Base-by-base conservation (phyloP, 2,797 vertebrate genomes). In the Garrulus glandarius region DNA sequence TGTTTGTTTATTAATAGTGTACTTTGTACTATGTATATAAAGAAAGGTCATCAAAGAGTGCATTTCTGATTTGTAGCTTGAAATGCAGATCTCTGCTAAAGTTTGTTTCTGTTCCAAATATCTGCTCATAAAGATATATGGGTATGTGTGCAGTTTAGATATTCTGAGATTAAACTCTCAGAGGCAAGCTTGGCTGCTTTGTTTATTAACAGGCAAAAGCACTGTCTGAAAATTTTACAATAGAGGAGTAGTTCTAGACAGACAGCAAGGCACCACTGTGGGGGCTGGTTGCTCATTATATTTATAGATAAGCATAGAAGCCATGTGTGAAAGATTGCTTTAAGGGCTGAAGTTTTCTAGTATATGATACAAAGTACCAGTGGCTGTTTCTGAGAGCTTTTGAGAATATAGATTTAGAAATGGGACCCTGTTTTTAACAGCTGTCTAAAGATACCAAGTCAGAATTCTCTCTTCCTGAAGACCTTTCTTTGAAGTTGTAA, bases 221-320 rank as follows among this genome's bases (percentile, higher is more conserved):
- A 79, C 78, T 84, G 94, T 96, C 93, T 96, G 92, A 96, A 97
- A 77, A 75, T 34, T 96, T 95, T 96, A 96, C 65, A 91, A 60
- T 83, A 60, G 94, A 63, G 86, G 87, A 97, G 94, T 86, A 86
- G 92, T 79, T 96, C 81, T 90, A 92, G 95, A 96, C 89, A 98
- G 98, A 98, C 96, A 97, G 77, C 26, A 79, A 97, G 98, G 96
- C 97, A 98, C 97, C 98, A 92, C 93, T 27, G 21, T 78, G 46
- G 65, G 87, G 97, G 84, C 91, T 84, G 91, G 52, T 80, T 96
- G 91, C 94, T 96, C 74, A 41, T 97, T 97, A 92, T 87, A 64
- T 86, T 92, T 93, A n/a, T 72, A 94, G 91, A 95, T 96, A 95
- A 94, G 76, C 71, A 84, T n/a, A 85, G 94, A 86, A 70, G 71